A percentile compares a stretch with the other conserved stretches of the same genome.
Conservation (phyloP, 2,888 invertebrate genomes). For the Atethmia centrago region DNA sequence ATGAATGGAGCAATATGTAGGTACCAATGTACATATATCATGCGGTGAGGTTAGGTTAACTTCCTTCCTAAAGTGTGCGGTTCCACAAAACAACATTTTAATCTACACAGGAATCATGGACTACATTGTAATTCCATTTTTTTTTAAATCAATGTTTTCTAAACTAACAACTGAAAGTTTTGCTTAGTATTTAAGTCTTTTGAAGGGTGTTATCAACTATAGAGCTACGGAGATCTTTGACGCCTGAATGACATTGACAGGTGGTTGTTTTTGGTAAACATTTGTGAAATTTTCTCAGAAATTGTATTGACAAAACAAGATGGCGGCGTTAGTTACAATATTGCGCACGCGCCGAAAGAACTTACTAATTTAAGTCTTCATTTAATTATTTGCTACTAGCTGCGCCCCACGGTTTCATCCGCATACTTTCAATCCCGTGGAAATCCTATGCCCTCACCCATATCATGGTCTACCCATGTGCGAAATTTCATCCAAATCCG, state of each 20-base stretch:
- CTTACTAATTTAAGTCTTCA: too few relatives aligned
- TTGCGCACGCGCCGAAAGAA: background rate
- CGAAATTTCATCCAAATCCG: too few relatives aligned
- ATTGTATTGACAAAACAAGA: background rate
- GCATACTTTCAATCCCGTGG: too few relatives aligned
- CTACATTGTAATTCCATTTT: background rate
- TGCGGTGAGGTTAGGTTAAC: constrained; percentile 10
- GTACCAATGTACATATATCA: background rate
- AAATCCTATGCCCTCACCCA: too few relatives aligned
- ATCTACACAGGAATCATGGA: background rate
- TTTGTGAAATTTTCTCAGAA: background rate
- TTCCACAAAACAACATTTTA: background rate
- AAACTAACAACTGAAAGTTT: background rate
- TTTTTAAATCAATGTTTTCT: background rate
- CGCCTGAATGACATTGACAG: background rate
- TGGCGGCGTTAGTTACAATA: background rate
- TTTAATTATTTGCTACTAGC: too few relatives aligned
- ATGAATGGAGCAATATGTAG: background rate
- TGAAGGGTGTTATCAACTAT: background rate
- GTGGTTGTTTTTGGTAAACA: background rate
- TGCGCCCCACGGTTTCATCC: too few relatives aligned
- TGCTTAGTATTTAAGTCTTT: background rate
- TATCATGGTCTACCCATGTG: too few relatives aligned
- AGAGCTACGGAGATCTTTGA: background rate
- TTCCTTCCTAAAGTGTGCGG: background rate